Evolutionary conservation across 2,888 invertebrate genomes (phyloP).

Genomic region (Abrostola triplasia): DNA sequence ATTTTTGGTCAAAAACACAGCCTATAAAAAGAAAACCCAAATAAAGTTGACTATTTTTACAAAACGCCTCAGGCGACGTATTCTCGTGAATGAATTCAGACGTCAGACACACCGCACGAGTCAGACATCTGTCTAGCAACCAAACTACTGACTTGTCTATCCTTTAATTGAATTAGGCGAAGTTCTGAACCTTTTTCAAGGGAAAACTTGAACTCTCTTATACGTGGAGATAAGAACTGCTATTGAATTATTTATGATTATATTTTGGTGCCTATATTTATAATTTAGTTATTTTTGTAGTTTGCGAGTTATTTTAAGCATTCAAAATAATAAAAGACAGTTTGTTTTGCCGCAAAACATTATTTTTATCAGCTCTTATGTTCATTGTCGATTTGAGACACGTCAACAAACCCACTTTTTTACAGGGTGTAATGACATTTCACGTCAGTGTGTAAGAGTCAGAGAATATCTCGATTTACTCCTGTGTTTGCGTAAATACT

Average conservation of each 20-base stretch:
- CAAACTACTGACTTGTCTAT: conserved; percentile 20
- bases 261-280: background rate
- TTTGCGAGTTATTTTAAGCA: too few relatives aligned
- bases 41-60: background rate
- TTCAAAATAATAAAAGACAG: too few relatives aligned
- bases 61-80: background rate
- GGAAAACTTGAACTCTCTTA: conserved; percentile 12
- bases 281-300: too few relatives aligned
- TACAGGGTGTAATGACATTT: too few relatives aligned
- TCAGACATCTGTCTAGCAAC: conserved; percentile 1
- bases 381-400: too few relatives aligned
- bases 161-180: conserved; percentile 29
- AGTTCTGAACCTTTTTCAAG: conserved; percentile 29
- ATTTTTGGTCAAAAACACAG: too few relatives aligned
- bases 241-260: conserved; percentile 16
- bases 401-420: too few relatives aligned
- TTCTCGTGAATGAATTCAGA: background rate
- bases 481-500: too few relatives aligned
- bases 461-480: too few relatives aligned
- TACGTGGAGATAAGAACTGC: conserved; percentile 2
- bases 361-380: too few relatives aligned
- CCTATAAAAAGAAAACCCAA: background rate
- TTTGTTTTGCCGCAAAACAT: too few relatives aligned
- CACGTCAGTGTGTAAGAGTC: too few relatives aligned
- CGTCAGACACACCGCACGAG: conserved; percentile 3